phyloP scores from a whole-genome alignment of 1,140 invertebrate species.

The Drosophila arizonae region DNA sequence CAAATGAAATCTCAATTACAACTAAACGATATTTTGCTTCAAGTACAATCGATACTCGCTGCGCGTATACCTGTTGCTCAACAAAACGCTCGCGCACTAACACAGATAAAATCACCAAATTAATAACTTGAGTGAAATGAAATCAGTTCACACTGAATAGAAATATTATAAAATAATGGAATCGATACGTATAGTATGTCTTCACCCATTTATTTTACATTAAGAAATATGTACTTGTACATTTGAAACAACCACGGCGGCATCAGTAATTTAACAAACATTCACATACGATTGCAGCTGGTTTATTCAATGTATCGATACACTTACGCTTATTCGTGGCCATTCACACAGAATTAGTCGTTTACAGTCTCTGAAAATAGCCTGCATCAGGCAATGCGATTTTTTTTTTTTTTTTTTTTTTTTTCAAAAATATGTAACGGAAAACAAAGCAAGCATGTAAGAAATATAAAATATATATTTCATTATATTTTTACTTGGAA shows the following conservation, averaged over 20 bases:
- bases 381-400: background rate
- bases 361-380: background rate
- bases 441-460: conserved; percentile 18
- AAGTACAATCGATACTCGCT: conserved; percentile 31
- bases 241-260: conserved; percentile 9
- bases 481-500: too few relatives aligned
- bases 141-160: background rate
- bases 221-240: background rate
- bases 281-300: conserved; percentile 29
- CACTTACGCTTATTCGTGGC: conserved; percentile 5
- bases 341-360: conserved; percentile 5
- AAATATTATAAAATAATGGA: background rate
- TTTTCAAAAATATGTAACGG: background rate
- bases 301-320: conserved; percentile 12
- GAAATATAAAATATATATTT: too few relatives aligned
- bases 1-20: conserved; percentile 38
- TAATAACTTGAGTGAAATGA: background rate
- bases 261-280: conserved; percentile 14
- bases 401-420: background rate
- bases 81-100: conserved; percentile 16
- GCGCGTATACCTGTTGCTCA: conserved; percentile 39
- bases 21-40: conserved; percentile 34
- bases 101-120: background rate
- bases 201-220: background rate
- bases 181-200: background rate